Percentiles rank a stretch among this genome's conserved stretches.
Evolutionary conservation across 2,888 invertebrate species (phyloP).

Genomic region (Drosophila koepferae): DNA sequence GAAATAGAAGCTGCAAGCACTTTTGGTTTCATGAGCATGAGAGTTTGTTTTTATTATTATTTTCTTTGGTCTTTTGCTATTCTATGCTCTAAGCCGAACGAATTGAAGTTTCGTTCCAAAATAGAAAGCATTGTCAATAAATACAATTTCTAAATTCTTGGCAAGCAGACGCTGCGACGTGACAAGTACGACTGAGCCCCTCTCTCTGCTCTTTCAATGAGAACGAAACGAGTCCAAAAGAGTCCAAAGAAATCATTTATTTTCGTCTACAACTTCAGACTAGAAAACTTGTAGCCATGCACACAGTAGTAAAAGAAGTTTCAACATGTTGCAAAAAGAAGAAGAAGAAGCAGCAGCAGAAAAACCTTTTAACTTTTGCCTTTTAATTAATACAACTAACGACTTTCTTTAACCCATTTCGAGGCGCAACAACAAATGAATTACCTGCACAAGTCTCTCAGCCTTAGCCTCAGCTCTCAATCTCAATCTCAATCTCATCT

Average conservation of each 20-base stretch:
- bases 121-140: slow-evolving; percentile 75
- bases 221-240: slow-evolving; percentile 26
- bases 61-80: slow-evolving; percentile 15
- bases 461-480: background rate
- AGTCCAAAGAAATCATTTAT: slow-evolving; percentile 59
- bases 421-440: slow-evolving; percentile 37
- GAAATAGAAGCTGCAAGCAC: slow-evolving; percentile 43
- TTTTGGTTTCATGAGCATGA: slow-evolving; percentile 68
- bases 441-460: slow-evolving; percentile 25
- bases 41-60: slow-evolving; percentile 44
- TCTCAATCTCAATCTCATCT: slow-evolving; percentile 44
- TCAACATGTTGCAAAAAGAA: slow-evolving; percentile 27
- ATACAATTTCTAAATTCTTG: slow-evolving; percentile 76
- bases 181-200: slow-evolving; percentile 56
- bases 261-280: slow-evolving; percentile 35
- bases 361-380: slow-evolving; percentile 53
- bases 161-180: slow-evolving; percentile 55
- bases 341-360: background rate
- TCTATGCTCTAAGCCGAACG: slow-evolving; percentile 22
- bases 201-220: background rate
- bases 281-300: slow-evolving; percentile 27
- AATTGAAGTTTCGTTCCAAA: slow-evolving; percentile 48
- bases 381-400: slow-evolving; percentile 76
- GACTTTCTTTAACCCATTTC: slow-evolving; percentile 75
- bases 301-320: slow-evolving; percentile 11